A percentile compares a stretch with the other conserved stretches of the same genome.
Evolutionary conservation across 2,888 invertebrate genomes (phyloP).

Genomic region (Volucella inflata): DNA sequence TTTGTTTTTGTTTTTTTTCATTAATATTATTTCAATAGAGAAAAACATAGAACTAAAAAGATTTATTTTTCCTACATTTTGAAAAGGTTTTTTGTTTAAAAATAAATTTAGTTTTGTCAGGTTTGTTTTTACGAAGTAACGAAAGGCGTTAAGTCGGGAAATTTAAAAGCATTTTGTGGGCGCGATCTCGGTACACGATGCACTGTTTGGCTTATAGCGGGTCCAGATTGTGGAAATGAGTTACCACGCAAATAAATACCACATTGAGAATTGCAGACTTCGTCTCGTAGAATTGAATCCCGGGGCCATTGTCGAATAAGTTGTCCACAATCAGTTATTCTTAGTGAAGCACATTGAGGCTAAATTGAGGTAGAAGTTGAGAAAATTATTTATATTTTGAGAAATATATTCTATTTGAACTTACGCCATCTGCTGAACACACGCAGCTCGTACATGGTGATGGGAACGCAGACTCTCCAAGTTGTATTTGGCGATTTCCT

Average conservation of each 20-base stretch:
- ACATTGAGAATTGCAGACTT: constrained; percentile 96
- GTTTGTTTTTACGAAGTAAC: constrained; percentile 78
- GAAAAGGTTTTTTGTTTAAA: neutral
- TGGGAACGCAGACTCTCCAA: constrained; percentile 93
- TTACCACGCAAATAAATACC: constrained; percentile 87
- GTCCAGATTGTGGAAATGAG: constrained; percentile 80
- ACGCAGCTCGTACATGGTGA: constrained; percentile 96
- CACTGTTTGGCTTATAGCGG: constrained; percentile 79
- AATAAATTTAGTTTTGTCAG: neutral
- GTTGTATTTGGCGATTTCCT: constrained; percentile 90
- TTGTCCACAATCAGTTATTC: constrained; percentile 94
- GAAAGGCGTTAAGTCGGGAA: constrained; percentile 89
- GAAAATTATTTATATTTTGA: neutral
- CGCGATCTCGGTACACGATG: constrained; percentile 82
- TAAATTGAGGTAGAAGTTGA: constrained; percentile 83
- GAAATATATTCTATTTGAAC: constrained; percentile 78
- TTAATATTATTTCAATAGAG: constrained; percentile 17
- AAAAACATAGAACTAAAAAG: neutral
- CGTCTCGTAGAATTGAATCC: constrained; percentile 92
- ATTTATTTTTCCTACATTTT: neutral
- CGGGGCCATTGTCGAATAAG: constrained; percentile 92
- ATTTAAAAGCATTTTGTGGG: constrained; percentile 86
- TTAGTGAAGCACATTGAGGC: constrained; percentile 94
- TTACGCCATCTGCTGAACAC: constrained; percentile 93
- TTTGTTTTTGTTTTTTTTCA: constrained; percentile 22